phyloP scores from a whole-genome alignment of 2,797 vertebrate genomes.

The Brachyalestes nurse region DNA sequence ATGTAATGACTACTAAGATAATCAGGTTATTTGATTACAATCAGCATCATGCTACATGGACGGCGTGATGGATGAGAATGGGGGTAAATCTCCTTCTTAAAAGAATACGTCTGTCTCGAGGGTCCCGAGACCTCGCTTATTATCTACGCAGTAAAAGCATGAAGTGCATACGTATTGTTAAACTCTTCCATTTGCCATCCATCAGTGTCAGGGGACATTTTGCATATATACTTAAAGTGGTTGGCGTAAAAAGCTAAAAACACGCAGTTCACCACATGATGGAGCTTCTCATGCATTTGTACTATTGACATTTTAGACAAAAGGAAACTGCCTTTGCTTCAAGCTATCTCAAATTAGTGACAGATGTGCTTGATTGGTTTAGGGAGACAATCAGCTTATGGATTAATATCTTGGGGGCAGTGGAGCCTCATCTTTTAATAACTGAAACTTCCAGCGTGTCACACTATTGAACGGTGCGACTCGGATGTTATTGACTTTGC shows the following conservation, averaged over 20 bases:
- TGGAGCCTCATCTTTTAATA: slow-evolving; percentile 61
- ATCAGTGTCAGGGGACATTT: slow-evolving; percentile 30
- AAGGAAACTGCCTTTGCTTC: slow-evolving; percentile 28
- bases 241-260: neutral
- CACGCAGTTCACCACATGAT: neutral
- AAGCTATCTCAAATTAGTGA: slow-evolving; percentile 17
- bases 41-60: slow-evolving; percentile 41
- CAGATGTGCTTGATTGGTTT: slow-evolving; percentile 35
- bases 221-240: neutral
- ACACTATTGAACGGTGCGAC: slow-evolving; percentile 53
- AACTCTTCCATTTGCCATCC: slow-evolving; percentile 6
- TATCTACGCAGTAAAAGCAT: slow-evolving; percentile 18
- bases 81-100: slow-evolving; percentile 17
- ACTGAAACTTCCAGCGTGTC: slow-evolving; percentile 47
- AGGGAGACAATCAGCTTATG: slow-evolving; percentile 50
- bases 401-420: slow-evolving; percentile 53
- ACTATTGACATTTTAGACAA: slow-evolving; percentile 19
- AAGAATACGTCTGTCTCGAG: slow-evolving; percentile 27
- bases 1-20: slow-evolving; percentile 44
- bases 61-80: slow-evolving; percentile 38
- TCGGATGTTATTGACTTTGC: slow-evolving; percentile 61
- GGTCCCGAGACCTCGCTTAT: slow-evolving; percentile 14
- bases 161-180: slow-evolving; percentile 18
- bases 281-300: neutral
- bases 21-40: slow-evolving; percentile 48